Conservation (phyloP, 2,113 vertebrate genomes). For the Sphyrna mokarran region DNA sequence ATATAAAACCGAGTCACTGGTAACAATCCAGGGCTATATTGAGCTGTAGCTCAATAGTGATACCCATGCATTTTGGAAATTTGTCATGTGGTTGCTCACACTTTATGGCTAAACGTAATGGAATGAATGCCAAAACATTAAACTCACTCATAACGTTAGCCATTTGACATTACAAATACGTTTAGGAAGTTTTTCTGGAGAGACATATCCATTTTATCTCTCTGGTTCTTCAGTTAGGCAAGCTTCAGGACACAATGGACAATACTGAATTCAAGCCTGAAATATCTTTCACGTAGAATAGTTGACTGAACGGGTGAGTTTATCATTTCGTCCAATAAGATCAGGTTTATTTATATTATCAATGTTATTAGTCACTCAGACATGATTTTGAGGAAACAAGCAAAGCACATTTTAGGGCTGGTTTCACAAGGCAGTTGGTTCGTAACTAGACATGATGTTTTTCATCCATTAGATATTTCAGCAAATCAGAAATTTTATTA, state of each 20-base stretch:
- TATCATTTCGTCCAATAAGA: not conserved
- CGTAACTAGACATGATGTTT: not conserved
- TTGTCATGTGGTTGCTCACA: not conserved
- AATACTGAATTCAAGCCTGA: not conserved
- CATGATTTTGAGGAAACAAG: not conserved
- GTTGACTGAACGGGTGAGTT: not conserved
- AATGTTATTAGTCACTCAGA: not conserved
- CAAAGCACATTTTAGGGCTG: not conserved
- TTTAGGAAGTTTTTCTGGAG: not conserved
- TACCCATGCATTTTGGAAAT: not conserved
- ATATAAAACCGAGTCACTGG: not conserved
- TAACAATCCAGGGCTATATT: not conserved
- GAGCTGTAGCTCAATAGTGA: not conserved
- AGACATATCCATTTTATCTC: not conserved
- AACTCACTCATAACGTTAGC: not conserved
- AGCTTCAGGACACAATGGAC: not conserved
- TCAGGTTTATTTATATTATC: not conserved
- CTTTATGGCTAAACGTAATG: not conserved
- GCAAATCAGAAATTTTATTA: not conserved
- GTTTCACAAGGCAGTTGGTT: not conserved
- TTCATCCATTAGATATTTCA: not conserved
- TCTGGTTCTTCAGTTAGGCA: not conserved
- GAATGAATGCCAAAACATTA: not conserved
- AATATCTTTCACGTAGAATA: not conserved
- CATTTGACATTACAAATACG: not conserved